phyloP scores from a whole-genome alignment of 2,113 vertebrate genomes.

The Tenrec ecaudatus region DNA sequence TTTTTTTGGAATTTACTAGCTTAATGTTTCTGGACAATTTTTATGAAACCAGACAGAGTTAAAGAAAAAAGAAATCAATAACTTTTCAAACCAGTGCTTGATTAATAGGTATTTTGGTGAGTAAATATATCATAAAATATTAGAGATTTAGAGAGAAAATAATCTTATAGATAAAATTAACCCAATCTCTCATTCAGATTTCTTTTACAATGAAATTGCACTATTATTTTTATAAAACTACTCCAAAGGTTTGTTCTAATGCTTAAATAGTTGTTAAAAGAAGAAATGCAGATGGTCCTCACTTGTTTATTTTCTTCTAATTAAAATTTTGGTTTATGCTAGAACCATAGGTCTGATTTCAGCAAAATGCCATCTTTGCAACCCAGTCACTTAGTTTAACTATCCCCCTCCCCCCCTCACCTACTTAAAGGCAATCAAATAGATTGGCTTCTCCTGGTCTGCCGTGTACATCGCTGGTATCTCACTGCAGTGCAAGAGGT shows the following conservation, averaged over 20 bases:
- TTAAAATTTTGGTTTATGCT: not conserved
- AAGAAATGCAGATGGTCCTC: not conserved
- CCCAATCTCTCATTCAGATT: not conserved
- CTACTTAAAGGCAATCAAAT: too few relatives aligned
- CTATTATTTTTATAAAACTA: not conserved
- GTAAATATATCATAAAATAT: not conserved
- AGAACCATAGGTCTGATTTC: not conserved
- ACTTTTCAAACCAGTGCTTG: not conserved
- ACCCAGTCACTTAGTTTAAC: too few relatives aligned
- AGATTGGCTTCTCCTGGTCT: not conserved
- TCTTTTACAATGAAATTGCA: slow-evolving; percentile 1
- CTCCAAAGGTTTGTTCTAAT: not conserved
- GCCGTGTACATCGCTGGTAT: not conserved
- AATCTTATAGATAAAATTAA: slow-evolving; percentile 12
- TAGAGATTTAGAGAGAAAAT: not conserved
- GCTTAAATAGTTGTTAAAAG: not conserved
- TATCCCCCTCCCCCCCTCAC: too few relatives aligned
- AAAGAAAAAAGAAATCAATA: not conserved
- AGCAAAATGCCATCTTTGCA: not conserved
- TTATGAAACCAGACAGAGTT: not conserved
- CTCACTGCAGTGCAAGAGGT: too few relatives aligned
- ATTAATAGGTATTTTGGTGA: not conserved
- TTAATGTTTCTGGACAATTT: not conserved
- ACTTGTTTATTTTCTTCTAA: not conserved
- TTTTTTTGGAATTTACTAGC: too few relatives aligned